Evolutionary conservation across 2,797 vertebrate genomes (phyloP), one percentile per base, ranked within the genome.

Genomic region (Lagodon rhomboides): DNA sequence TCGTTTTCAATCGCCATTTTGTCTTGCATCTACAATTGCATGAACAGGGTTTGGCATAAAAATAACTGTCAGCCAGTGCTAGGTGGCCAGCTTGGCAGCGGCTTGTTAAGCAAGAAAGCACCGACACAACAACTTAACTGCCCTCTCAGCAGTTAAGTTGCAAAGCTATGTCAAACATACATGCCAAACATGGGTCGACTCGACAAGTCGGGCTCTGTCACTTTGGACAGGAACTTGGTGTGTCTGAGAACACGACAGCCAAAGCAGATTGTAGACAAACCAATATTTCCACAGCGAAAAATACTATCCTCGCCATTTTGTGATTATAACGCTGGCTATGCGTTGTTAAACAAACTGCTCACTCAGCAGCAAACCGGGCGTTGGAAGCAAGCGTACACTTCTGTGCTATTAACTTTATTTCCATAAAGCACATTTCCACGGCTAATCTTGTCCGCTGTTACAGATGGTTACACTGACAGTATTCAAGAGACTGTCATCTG

Each of bases 221-320:
- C 13, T 46, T 6, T n/a, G 16, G n/a, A 56, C 25, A 1, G 0
- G 5, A 7, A 38, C 49, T 9, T 58, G 5, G 2, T 3, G 18
- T 6, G 34, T 22, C 18, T 4, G 4, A 23, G 13, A 60, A n/a
- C 25, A 64, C 12, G 1, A 53, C 20, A 30, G 54, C 3, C 10
- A 20, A 0, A 30, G 13, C 55, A 67, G 67, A 75, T 10, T 76
- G 73, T 65, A 55, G 68, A 82, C 59, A 74, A 74, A 77, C 23
- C 59, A 67, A 61, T 66, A 81, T 82, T 73, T 84, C 75, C 58
- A 73, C 50, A 54, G 50, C 61, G 79, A 88, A 90, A 82, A 85
- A 87, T 85, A 89, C 89, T 82, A 86, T 88, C 85, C 86, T 93
- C 93, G 93, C 93, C 93, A 94, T 94, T 91, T 95, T 95, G 93